Base-by-base conservation (phyloP, 2,888 invertebrate genomes). In the Sinelater perroti region DNA sequence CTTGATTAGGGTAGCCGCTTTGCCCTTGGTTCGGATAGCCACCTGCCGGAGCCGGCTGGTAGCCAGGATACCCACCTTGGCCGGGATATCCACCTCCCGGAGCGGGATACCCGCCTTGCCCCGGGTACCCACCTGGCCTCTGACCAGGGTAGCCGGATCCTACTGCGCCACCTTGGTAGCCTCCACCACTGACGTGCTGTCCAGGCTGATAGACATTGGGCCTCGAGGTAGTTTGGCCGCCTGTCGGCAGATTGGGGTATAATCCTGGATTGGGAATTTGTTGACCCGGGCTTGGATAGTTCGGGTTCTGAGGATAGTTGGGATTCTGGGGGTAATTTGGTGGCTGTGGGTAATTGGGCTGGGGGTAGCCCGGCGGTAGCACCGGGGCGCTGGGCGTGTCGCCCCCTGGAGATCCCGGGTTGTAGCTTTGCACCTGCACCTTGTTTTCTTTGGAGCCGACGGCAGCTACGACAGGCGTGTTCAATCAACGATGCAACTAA, bases 131-230 rank as follows among this genome's bases (percentile, higher is more conserved):
- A 35, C 45, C 18, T 38, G 62, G 50, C 26, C 44, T 16, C 6
- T 57, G 51, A 47, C 66, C 67, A 2, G 75, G 76, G 61, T 77
- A 77, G 16, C 76, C 76, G 1, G 75, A 75, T 13, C 76, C 76
- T 31, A 74, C 62, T 52, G 70, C 69, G 33, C 75, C 75, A 21
- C 76, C 75, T 66, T 69, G 71, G 47, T 75, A 75, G n/a, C 73
- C 73, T 4, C 67, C 66, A 16, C 72, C 71, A 21, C 30, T n/a
- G 13, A 31, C 21, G 10, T 50, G 51, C 11, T 56, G 52, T 18
- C 68, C 68, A n/a, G 65, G 63, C 50, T 67, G 60, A 36, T 67
- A 65, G 3, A 64, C 58, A 6, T 67, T 67, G 1, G 75, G 69
- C 44, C 76, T 64, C 1, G 72, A 68, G 0, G 76, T 77, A 1